Evolutionary conservation across 2,888 invertebrate genomes (phyloP).

Genomic region (Nematopogon swammerdamellus): DNA sequence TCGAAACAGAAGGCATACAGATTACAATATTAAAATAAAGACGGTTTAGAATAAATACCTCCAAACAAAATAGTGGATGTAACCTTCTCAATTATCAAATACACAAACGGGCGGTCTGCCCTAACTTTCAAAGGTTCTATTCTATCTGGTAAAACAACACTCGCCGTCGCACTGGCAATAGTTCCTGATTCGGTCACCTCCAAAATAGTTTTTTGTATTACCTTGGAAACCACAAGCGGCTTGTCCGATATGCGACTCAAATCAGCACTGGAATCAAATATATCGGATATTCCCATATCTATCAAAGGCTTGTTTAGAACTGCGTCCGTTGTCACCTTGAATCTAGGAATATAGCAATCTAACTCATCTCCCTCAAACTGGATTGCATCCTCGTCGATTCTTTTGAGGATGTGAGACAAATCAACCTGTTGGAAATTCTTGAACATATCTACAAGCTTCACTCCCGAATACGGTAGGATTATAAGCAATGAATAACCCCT

Average conservation of each 20-base stretch:
- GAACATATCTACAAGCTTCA: slow-evolving; percentile 46
- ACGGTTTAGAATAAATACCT: neutral
- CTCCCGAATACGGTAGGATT: slow-evolving; percentile 57
- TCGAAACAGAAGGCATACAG: too few relatives aligned
- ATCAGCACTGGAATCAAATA: slow-evolving; percentile 56
- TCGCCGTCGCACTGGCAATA: slow-evolving; percentile 49
- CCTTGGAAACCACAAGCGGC: slow-evolving; percentile 36
- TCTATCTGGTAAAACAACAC: slow-evolving; percentile 19
- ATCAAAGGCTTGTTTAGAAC: slow-evolving; percentile 55
- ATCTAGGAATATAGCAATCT: slow-evolving; percentile 62
- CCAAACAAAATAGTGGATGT: neutral
- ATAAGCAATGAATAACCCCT: slow-evolving; percentile 60
- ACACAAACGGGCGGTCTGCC: slow-evolving; percentile 53
- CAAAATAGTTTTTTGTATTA: slow-evolving; percentile 60
- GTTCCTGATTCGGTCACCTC: slow-evolving; percentile 63
- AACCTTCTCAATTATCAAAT: slow-evolving; percentile 50
- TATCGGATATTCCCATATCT: slow-evolving; percentile 63
- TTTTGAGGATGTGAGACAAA: slow-evolving; percentile 47
- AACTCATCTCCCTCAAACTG: slow-evolving; percentile 57
- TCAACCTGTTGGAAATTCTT: slow-evolving; percentile 42
- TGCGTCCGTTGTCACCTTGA: slow-evolving; percentile 59
- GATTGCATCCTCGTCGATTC: slow-evolving; percentile 38
- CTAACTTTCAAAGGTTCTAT: slow-evolving; percentile 40
- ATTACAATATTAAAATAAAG: neutral
- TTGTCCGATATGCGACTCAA: slow-evolving; percentile 38